A percentile compares a stretch with the other conserved stretches of the same genome.
phyloP scores from a whole-genome alignment of 2,888 invertebrate species.

The Melinopterus prodromus region DNA sequence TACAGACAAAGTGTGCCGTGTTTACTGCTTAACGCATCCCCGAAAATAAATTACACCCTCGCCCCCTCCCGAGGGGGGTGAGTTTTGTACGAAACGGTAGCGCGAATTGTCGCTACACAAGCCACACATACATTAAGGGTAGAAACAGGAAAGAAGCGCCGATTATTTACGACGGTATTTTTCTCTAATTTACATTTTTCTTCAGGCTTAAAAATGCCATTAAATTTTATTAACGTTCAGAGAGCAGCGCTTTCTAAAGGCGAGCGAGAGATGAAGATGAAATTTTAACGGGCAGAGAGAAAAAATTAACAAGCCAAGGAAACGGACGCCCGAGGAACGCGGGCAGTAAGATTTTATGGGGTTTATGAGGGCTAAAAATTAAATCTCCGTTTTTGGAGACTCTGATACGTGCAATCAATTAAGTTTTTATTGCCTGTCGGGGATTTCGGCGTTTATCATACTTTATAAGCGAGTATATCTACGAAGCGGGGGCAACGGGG shows the following conservation, averaged over 20 bases:
- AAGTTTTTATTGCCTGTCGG: constrained; percentile 22
- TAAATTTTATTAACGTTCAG: constrained; percentile 56
- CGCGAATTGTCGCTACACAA: constrained; percentile 4
- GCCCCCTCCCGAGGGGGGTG: constrained; percentile 6
- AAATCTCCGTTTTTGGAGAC: constrained; percentile 18
- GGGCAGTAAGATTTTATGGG: constrained; percentile 44
- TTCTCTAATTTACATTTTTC: constrained; percentile 60
- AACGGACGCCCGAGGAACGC: constrained; percentile 37
- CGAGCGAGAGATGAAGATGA: constrained; percentile 48
- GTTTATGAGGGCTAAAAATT: constrained; percentile 25
- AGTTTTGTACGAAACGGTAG: background rate
- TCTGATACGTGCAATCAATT: constrained; percentile 25
- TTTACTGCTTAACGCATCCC: constrained; percentile 57
- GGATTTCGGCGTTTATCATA: constrained; percentile 21
- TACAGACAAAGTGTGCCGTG: constrained; percentile 45
- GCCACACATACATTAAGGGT: constrained; percentile 46
- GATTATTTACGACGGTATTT: constrained; percentile 60
- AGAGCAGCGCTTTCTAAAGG: constrained; percentile 46
- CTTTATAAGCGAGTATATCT: constrained; percentile 21
- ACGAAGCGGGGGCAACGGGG: background rate
- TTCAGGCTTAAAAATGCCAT: constrained; percentile 54
- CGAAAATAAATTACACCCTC: constrained; percentile 54
- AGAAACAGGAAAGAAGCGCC: constrained; percentile 58
- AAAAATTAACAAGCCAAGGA: constrained; percentile 46
- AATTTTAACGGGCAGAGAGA: constrained; percentile 46